phyloP scores from a whole-genome alignment of 2,797 vertebrate species.

The Artibeus lituratus region DNA sequence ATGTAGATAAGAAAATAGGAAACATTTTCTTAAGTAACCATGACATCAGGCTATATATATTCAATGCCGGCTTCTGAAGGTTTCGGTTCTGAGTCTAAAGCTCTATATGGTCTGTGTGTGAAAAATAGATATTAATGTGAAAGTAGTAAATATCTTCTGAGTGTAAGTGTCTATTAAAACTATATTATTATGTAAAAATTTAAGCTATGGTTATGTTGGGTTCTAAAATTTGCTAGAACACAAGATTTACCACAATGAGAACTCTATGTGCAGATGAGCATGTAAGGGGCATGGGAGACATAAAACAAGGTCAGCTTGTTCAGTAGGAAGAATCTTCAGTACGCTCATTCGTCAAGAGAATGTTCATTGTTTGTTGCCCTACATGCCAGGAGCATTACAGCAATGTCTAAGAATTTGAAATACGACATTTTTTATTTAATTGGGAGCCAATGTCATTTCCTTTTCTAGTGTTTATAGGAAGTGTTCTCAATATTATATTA shows the following conservation, averaged over 20 bases:
- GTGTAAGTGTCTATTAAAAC: background rate
- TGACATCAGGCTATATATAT: background rate
- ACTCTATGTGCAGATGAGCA: background rate
- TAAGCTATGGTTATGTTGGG: background rate
- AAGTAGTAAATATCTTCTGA: background rate
- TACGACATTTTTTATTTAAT: background rate
- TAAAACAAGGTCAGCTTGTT: background rate
- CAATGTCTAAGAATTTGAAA: conserved; percentile 23
- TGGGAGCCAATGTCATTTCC: background rate
- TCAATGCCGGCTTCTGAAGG: background rate
- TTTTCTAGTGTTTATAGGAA: background rate
- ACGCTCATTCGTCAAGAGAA: background rate
- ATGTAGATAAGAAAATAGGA: background rate
- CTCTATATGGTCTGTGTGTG: background rate
- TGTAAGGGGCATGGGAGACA: background rate
- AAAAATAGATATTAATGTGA: background rate
- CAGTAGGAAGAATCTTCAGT: background rate
- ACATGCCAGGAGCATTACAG: background rate
- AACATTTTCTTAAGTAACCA: background rate
- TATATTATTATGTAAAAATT: background rate
- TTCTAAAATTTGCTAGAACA: background rate
- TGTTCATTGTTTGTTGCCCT: background rate
- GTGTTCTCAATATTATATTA: background rate
- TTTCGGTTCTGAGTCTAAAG: conserved; percentile 34
- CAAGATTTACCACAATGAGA: background rate